A percentile compares a stretch with the other conserved stretches of the same genome.
These are phyloP conservation scores for Oreochromis niloticus DNA, from an alignment of 2,113 vertebrate species.

Conservation along the genomic window DNA sequence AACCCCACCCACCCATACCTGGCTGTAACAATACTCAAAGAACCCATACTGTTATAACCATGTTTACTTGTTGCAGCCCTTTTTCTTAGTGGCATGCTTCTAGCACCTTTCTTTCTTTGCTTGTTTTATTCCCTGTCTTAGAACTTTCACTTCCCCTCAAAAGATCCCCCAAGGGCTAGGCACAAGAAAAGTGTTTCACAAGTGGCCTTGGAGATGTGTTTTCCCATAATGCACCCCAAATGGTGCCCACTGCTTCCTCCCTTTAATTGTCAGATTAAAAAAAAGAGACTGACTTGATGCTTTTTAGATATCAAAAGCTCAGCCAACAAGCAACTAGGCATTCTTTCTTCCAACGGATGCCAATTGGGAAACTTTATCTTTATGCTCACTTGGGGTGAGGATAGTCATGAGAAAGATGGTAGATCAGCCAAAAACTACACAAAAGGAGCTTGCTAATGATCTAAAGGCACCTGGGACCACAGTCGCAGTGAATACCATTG, in stretches of 20 bases:
- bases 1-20: neutral
- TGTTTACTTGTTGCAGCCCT: neutral
- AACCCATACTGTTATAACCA: neutral
- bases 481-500: neutral
- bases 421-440: neutral
- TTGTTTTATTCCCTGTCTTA: neutral
- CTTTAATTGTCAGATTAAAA: neutral
- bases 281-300: neutral
- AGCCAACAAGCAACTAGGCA: neutral
- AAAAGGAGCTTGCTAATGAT: neutral
- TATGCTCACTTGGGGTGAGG: neutral
- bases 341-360: neutral
- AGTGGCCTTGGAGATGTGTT: neutral
- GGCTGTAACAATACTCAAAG: constrained; percentile 11
- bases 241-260: neutral
- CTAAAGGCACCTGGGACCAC: neutral
- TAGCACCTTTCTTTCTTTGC: neutral
- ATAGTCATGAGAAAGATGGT: neutral
- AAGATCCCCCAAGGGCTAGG: neutral
- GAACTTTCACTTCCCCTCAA: neutral
- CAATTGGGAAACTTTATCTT: neutral
- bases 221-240: constrained; percentile 6
- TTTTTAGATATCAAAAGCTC: neutral
- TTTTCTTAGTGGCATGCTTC: neutral
- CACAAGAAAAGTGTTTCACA: constrained; percentile 17